Evolutionary conservation across 2,888 invertebrate genomes (phyloP), one percentile per base, ranked within the genome.

Genomic region (Litoditis marina): DNA sequence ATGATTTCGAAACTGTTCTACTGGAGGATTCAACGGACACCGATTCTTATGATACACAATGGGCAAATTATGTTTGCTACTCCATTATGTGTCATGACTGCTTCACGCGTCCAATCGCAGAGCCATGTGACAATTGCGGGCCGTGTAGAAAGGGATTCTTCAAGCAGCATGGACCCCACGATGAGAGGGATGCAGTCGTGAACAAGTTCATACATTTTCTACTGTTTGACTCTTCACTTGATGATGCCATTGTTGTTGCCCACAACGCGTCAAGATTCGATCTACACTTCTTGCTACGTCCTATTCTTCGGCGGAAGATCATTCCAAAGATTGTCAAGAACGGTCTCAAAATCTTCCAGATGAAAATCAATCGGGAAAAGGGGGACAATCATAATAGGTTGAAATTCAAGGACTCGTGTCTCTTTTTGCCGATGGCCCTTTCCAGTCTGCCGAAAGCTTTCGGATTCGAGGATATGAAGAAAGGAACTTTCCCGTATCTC

Each of bases 401-500:
- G n/a, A 39, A 39, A 39, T 39, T 39, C n/a, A 11, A n/a, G 11
- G 39, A 39, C n/a, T 39, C 39, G 13, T 39, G n/a, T 39, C 39
- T 39, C n/a, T 39, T 39, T 39, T 13, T 39, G n/a, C 11, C 13
- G 11, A 39, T 13, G 39, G 11, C n/a, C n/a, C 34, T 57, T 2
- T 16, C 47, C 4, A 32, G 32, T 13, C 34, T 57, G 57, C 57
- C 47, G 2, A 31, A 16, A 11, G 57, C 57, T 11, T 57, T 57
- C n/a, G 57, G 34, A 22, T 27, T 57, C 8, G 13, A 3, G 1
- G 57, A 46, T n/a, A 46, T 46, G 19, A 46, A n/a, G 1, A 49
- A 57, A 22, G 57, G 57, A 11, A 25, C 19, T 16, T 57, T 57
- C 22, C 57, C 57, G 5, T 32, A 47, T 13, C 31, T 57, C 11